Base-by-base conservation (phyloP, 1,140 invertebrate genomes). In the Lasioglossum albipes region DNA sequence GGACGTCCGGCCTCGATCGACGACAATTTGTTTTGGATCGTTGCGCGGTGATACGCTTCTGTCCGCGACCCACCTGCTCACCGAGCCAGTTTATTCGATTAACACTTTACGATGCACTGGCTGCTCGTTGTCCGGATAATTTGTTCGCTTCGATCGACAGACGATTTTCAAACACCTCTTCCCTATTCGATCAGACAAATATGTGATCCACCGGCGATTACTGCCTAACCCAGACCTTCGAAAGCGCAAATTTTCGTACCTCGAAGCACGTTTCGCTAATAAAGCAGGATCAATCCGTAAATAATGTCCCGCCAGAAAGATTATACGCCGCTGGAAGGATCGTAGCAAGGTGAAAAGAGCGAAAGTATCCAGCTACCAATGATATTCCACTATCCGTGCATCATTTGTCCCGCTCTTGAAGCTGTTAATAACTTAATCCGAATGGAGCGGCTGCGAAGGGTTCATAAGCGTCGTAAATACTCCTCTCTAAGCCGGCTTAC, bases 11-110 rank as follows among this genome's bases (percentile, higher is more conserved):
- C 73, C 57, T 36, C 31, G 64, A 80, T 62, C 54, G 75, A 70
- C 52, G 16, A 71, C 66, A 69, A 85, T 85, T 85, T 78, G 79
- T 84, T 84, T 85, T 75, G 84, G 83, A 70, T 84, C 83, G 66
- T 84, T 82, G 61, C 57, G 52, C 49, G 72, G 59, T 68, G 64
- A 80, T 41, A 42, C 54, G 31, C 22, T n/a, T 36, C 22, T 20
- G 52, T 54, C 52, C 16, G 3, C 52, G 52, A 52, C 52, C 13
- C 52, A 13, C 16, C 52, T 18, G 52, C 16, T 52, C 52, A 20
- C 52, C 52, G 52, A 54, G 18, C 52, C 5, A 16, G 13, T 54
- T 54, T 54, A 54, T 20, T 18, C 18, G 52, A 20, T 20, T 16
- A 54, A 54, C 52, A 54, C 45, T 49, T 45, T 49, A 49, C 45